Evolutionary conservation across 2,113 vertebrate genomes (phyloP).

Genomic region (Felis catus): F.catus_Fca126_mat1.0 CM031415.1:194167001-194167500

Average conservation of each 20-base stretch:
- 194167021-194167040: not conserved
- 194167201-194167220: not conserved
- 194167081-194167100: not conserved
- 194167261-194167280: not conserved
- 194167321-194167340: not conserved
- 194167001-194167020: not conserved
- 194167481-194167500: not conserved
- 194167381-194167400: not conserved
- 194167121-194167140: not conserved
- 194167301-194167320: not conserved
- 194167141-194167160: too few species aligned
- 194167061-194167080: not conserved
- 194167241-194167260: not conserved
- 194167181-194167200: not conserved
- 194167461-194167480: not conserved
- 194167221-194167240: not conserved
- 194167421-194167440: not conserved
- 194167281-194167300: not conserved
- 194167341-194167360: not conserved
- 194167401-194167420: not conserved
- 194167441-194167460: too few species aligned
- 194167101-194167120: not conserved
- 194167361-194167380: not conserved
- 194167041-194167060: not conserved
- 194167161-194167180: not conserved